Percentiles rank a stretch among this genome's conserved stretches.
Evolutionary conservation across 2,797 vertebrate genomes (phyloP).

Genomic region (Anabacerthia variegaticeps): DNA sequence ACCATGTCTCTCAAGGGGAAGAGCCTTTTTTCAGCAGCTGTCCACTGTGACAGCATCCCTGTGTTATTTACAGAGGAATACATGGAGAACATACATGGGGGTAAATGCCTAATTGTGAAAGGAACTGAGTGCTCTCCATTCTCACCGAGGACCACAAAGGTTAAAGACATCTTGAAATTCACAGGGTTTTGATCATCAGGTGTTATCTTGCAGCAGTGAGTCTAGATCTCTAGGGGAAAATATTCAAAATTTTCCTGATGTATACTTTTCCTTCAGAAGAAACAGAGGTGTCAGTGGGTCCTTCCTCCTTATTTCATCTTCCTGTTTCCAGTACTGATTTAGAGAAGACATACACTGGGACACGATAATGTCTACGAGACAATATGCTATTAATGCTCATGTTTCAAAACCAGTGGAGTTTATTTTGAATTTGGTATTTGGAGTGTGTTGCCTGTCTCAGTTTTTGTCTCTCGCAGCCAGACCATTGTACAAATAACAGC

Average conservation of each 20-base stretch:
- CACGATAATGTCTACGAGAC: neutral
- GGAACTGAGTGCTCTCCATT: neutral
- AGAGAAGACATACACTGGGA: neutral
- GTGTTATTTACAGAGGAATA: neutral
- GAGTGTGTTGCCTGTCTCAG: neutral
- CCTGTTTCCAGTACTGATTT: neutral
- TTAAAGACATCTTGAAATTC: neutral
- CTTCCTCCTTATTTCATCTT: neutral
- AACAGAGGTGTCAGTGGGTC: neutral
- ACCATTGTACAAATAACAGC: neutral
- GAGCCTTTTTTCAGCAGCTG: neutral
- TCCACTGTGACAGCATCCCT: neutral
- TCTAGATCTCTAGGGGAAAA: neutral
- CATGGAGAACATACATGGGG: rapidly evolving
- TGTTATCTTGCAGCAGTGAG: neutral
- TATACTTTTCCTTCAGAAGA: neutral
- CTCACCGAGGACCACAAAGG: neutral
- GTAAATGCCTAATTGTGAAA: rapidly evolving
- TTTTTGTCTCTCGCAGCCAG: neutral
- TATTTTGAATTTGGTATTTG: neutral
- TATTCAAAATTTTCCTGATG: neutral
- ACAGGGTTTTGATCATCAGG: neutral
- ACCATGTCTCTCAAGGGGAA: neutral
- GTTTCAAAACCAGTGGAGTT: neutral
- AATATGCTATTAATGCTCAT: neutral